These are phyloP conservation scores for Sebastes reedi DNA, from an alignment of 2,797 vertebrate species.

Conservation along the genomic window DNA sequence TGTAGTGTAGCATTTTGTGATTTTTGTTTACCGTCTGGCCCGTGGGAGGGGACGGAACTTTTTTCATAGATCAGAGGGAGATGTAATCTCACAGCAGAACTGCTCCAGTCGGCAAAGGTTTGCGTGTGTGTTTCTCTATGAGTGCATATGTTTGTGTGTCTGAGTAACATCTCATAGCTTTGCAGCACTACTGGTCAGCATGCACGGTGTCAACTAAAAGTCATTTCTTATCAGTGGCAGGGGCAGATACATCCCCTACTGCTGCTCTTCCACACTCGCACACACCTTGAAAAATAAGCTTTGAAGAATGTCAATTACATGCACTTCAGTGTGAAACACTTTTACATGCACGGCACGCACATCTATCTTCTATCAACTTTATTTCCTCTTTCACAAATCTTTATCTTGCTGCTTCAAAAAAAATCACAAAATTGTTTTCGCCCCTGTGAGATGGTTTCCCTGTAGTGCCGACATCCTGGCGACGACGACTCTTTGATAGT, in stretches of 20 bases:
- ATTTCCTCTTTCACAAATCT: conserved; percentile 39
- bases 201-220: conserved; percentile 28
- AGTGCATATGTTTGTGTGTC: conserved; percentile 19
- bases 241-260: conserved; percentile 19
- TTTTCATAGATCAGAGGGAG: conserved; percentile 54
- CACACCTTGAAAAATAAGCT: conserved; percentile 33
- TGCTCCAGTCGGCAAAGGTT: conserved; percentile 3
- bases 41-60: conserved; percentile 5
- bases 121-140: background rate
- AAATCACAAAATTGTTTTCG: background rate
- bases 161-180: conserved; percentile 17
- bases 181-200: conserved; percentile 30
- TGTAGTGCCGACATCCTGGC: conserved; percentile 34
- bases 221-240: conserved; percentile 49
- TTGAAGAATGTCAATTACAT: conserved; percentile 43
- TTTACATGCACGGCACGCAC: background rate
- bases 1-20: conserved; percentile 38
- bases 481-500: conserved; percentile 60
- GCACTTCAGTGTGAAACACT: background rate
- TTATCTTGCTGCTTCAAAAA: conserved; percentile 51
- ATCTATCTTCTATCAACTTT: background rate
- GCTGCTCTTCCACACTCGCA: conserved; percentile 11
- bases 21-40: conserved; percentile 49
- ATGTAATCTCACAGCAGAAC: conserved; percentile 45
- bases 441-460: conserved; percentile 45